Conservation (phyloP, 2,113 vertebrate species). For the Labeo rohita region DNA sequence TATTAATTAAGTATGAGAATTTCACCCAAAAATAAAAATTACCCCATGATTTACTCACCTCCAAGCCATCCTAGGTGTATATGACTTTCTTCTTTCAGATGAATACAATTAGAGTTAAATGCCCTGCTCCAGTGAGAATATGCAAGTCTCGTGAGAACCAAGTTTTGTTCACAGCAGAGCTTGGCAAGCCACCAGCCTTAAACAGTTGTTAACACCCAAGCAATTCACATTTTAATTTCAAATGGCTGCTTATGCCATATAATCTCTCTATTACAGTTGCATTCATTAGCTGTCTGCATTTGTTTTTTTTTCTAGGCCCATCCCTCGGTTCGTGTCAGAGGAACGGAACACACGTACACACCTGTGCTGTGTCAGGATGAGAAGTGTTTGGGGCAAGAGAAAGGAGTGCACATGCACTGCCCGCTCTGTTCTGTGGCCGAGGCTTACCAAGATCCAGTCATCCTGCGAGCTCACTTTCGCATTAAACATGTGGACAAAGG, state of each 20-base stretch:
- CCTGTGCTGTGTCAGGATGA: conserved; percentile 64
- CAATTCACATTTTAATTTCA: background rate
- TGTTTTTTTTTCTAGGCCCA: conserved; percentile 55
- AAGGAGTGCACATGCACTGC: conserved; percentile 65
- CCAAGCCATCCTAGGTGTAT: too few relatives aligned
- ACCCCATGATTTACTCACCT: too few relatives aligned
- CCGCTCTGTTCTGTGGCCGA: conserved; percentile 61
- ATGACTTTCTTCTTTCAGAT: too few relatives aligned
- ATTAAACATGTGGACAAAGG: conserved; percentile 67
- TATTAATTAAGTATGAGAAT: too few relatives aligned
- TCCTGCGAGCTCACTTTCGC: conserved; percentile 63
- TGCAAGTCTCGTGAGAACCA: too few relatives aligned
- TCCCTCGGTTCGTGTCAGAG: conserved; percentile 62
- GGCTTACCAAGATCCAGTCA: conserved; percentile 62
- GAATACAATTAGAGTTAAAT: too few relatives aligned
- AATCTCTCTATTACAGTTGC: background rate
- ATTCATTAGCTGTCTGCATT: background rate
- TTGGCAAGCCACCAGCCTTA: background rate
- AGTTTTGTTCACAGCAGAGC: too few relatives aligned
- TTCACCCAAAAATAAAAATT: too few relatives aligned
- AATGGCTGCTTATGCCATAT: background rate
- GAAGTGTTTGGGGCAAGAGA: conserved; percentile 55
- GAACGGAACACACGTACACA: conserved; percentile 59
- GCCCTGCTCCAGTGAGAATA: too few relatives aligned
- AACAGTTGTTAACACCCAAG: background rate